Evolutionary conservation across 1,140 invertebrate species (phyloP), one percentile per base, ranked within the genome.

Genomic region (Drosophila eugracilis): DNA sequence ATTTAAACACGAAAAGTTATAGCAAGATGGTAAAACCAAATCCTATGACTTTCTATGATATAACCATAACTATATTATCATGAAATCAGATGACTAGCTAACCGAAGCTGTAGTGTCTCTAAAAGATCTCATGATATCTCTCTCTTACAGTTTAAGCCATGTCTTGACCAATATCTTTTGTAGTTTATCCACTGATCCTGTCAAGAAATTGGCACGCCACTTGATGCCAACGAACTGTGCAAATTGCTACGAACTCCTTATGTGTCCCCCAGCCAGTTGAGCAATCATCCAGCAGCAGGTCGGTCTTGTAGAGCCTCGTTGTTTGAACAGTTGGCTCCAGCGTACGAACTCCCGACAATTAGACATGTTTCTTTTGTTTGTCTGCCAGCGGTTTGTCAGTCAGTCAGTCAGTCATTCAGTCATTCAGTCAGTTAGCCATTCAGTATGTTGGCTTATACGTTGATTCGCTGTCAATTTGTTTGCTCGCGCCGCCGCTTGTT

Each of bases 401-500:
- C 21, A 12, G 28, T 10, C 45, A 17, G 44, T 24, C 21, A n/a
- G 15, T 3, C 9, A 22, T 6, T n/a, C 9, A 4, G 5, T 12
- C 26, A 10, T 30, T 1, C 36, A 34, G 26, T 37, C 24, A 49
- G 41, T 37, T 14, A 4, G 12, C 15, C n/a, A n/a, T n/a, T n/a
- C 14, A 37, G 9, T 50, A 24, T 45, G 69, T 49, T 48, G 49
- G 70, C 37, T 62, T 54, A 59, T 44, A 71, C 22, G 50, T 47
- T 22, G 34, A 69, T 54, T 70, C 24, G 44, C 42, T 44, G 45
- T 48, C 34, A 42, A 53, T 72, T 71, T 71, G 53, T 71, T 72
- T 59, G 50, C 28, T 47, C 14, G 37, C 19, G n/a, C 21, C 19
- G n/a, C 21, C 4, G 59, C 34, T 22, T 73, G 67, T 53, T 62